Conservation (phyloP, 2,888 invertebrate genomes). For the Phanerotoma sp. region DNA sequence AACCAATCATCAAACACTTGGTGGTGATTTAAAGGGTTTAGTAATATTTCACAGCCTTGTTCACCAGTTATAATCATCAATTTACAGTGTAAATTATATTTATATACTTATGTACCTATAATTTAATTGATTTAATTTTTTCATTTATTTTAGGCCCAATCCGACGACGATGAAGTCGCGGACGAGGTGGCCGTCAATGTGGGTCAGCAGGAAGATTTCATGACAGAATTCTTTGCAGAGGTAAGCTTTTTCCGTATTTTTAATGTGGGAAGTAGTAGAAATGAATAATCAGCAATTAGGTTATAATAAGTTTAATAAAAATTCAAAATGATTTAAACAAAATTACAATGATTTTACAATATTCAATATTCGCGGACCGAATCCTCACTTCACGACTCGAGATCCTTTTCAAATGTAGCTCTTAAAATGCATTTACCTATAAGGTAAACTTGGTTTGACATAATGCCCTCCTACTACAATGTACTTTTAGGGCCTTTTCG, state of each 20-base stretch:
- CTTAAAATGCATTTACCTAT: no score
- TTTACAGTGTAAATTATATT: background rate
- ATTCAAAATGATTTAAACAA: no score
- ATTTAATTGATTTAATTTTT: constrained; percentile 16
- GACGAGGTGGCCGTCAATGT: constrained; percentile 96
- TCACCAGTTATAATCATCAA: background rate
- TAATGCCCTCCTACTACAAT: no score
- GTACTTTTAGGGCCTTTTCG: no score
- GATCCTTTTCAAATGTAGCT: no score
- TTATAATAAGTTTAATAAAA: no score
- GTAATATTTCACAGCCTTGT: background rate
- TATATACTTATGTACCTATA: background rate
- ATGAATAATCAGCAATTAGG: no score
- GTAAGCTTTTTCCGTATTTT: constrained; percentile 62
- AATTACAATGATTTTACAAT: no score
- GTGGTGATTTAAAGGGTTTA: constrained; percentile 1
- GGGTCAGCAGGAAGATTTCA: constrained; percentile 90
- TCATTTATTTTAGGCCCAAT: constrained; percentile 79
- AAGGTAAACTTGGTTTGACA: no score
- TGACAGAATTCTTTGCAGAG: constrained; percentile 99
- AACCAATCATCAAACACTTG: constrained; percentile 7
- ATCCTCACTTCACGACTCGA: no score
- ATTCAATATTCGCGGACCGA: no score
- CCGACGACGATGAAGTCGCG: constrained; percentile 94
- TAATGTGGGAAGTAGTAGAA: no score